Percentiles rank a stretch among this genome's conserved stretches.
These are phyloP conservation scores for Villa cingulata DNA, from an alignment of 2,888 invertebrate species.

Conservation along the genomic window DNA sequence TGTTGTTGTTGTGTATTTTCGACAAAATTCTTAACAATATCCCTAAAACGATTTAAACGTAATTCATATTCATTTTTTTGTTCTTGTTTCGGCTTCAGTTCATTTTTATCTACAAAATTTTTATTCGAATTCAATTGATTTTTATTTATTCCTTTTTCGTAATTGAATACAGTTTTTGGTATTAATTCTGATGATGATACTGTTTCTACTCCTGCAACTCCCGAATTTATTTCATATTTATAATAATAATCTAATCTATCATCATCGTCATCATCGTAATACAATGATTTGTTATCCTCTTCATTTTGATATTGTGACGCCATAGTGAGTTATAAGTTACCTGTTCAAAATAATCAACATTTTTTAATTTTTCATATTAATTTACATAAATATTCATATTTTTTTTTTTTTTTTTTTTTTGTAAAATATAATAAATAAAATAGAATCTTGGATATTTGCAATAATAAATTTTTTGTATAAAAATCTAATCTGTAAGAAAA, in stretches of 20 bases:
- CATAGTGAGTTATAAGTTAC: neutral
- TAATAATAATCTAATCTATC: too few relatives aligned
- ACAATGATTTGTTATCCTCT: neutral
- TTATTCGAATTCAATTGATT: too few relatives aligned
- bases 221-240: too few relatives aligned
- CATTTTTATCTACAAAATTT: neutral
- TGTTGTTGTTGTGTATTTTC: neutral
- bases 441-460: too few relatives aligned
- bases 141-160: neutral
- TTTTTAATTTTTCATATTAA: too few relatives aligned
- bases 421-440: too few relatives aligned
- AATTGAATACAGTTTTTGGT: neutral
- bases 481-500: too few relatives aligned
- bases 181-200: too few relatives aligned
- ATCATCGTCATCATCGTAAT: neutral
- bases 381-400: too few relatives aligned
- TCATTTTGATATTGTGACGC: neutral
- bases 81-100: neutral
- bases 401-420: too few relatives aligned
- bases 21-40: neutral
- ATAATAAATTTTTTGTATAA: too few relatives aligned
- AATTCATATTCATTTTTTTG: neutral
- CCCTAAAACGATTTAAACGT: neutral
- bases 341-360: neutral
- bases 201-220: too few relatives aligned